Evolutionary conservation across 2,113 vertebrate genomes (phyloP), one percentile per base, ranked within the genome.

Genomic region (Xenopus laevis): DNA sequence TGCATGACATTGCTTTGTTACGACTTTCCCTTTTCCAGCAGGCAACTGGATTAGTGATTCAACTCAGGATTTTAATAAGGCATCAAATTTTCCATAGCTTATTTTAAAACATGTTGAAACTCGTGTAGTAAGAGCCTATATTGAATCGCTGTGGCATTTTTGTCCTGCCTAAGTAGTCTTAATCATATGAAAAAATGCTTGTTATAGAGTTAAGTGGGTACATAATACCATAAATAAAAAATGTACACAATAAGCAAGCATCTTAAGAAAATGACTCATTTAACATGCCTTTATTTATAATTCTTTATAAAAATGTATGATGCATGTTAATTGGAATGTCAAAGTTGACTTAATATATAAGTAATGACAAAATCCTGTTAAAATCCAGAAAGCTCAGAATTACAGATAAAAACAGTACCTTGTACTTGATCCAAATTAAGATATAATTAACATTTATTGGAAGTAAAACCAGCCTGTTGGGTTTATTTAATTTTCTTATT

Each of bases 31-130:
- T 79, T 86, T 84, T 70, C 80, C 85, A 85, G 79, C 85, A 88
- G 81, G 86, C 80, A 78, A 84, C 82, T 78, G 81, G 87, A 89
- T 91, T 88, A 88, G 86, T 82, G 84, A 83, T 87, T 88, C 87
- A 87, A 83, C 81, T 82, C 81, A 4, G 79, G 78, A 44, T 80
- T 16, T 81, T 83, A 82, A 79, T 82, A 84, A 84, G 80, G 82
- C 80, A 74, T 79, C 50, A 27, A 1, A 16, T 7, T 7, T 1
- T 0, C 57, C 60, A 66, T 82, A 80, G 70, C 79, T 79, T 82
- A 62, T 83, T 84, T 77, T 69, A 71, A 55, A n/a, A 85, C 90
- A 83, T 88, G 89, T 82, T 80, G 52, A 45, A 83, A 92, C 90
- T 86, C 78, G 89, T 84, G 77, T 77, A 53, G 6, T 40, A 45